phyloP scores from a whole-genome alignment of 1,140 invertebrate species.

The Hormaphis cornu region DNA sequence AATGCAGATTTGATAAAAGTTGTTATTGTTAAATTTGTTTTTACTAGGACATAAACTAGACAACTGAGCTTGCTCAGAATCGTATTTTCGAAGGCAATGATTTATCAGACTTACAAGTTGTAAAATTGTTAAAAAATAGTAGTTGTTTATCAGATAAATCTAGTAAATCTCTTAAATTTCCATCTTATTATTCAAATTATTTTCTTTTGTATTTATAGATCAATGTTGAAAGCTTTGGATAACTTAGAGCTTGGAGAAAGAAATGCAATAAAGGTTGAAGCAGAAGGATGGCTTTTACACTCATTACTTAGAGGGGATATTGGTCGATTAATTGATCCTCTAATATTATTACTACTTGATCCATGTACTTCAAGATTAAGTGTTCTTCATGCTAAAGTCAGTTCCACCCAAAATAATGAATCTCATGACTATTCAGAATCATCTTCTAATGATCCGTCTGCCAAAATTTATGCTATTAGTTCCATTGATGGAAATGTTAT shows the following conservation, averaged over 20 bases:
- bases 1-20: too few relatives aligned
- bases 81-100: too few relatives aligned
- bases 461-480: conserved; percentile 75
- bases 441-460: conserved; percentile 35
- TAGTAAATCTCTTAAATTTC: too few relatives aligned
- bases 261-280: conserved; percentile 57
- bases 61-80: too few relatives aligned
- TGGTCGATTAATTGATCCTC: conserved; percentile 65
- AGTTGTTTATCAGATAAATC: too few relatives aligned
- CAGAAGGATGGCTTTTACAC: conserved; percentile 64
- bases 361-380: conserved; percentile 75
- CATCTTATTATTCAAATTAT: too few relatives aligned
- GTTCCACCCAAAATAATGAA: conserved; percentile 43
- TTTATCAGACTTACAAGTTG: too few relatives aligned
- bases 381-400: conserved; percentile 70
- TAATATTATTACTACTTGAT: conserved; percentile 68
- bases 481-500: conserved; percentile 77
- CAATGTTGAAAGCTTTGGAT: conserved; percentile 66
- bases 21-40: too few relatives aligned
- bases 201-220: conserved; percentile 46
- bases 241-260: conserved; percentile 59
- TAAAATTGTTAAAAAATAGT: too few relatives aligned
- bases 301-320: conserved; percentile 67
- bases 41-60: too few relatives aligned
- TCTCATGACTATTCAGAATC: conserved; percentile 7